Conservation (phyloP, 2,888 invertebrate species). For the Drosophila macrothrix region DNA sequence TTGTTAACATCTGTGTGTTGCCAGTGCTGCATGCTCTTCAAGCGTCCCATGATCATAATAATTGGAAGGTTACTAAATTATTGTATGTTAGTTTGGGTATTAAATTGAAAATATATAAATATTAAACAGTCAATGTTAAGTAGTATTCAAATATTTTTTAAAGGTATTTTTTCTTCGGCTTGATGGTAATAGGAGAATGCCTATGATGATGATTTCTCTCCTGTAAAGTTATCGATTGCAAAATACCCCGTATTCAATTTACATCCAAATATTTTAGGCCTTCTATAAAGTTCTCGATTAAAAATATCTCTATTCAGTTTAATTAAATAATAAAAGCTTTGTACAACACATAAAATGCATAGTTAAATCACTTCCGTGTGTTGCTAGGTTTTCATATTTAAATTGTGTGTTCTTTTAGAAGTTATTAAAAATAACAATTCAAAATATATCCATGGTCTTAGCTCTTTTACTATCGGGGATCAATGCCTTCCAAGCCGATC, state of each 20-base stretch:
- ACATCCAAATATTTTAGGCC: not conserved
- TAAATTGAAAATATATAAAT: not conserved
- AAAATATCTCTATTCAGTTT: not conserved
- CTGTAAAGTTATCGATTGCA: not conserved
- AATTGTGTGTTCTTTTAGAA: not conserved
- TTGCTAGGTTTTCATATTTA: not conserved
- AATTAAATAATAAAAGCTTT: not conserved
- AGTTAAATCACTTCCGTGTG: not conserved
- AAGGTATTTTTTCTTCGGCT: not conserved
- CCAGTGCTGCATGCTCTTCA: constrained; percentile 4
- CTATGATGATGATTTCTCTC: not conserved
- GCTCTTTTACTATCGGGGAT: not conserved
- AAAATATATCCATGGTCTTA: not conserved
- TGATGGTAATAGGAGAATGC: not conserved
- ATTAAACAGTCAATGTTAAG: not conserved
- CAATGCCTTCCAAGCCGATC: not conserved
- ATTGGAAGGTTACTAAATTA: not conserved
- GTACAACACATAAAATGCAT: not conserved
- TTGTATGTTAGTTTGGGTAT: not conserved
- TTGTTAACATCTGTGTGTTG: constrained; percentile 50
- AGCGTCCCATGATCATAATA: not conserved
- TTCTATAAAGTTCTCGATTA: not conserved
- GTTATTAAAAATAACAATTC: not conserved
- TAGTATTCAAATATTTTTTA: not conserved
- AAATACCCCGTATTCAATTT: not conserved